These are phyloP conservation scores for Astur gentilis DNA, from an alignment of 2,113 vertebrate genomes.

Conservation along the genomic window DNA sequence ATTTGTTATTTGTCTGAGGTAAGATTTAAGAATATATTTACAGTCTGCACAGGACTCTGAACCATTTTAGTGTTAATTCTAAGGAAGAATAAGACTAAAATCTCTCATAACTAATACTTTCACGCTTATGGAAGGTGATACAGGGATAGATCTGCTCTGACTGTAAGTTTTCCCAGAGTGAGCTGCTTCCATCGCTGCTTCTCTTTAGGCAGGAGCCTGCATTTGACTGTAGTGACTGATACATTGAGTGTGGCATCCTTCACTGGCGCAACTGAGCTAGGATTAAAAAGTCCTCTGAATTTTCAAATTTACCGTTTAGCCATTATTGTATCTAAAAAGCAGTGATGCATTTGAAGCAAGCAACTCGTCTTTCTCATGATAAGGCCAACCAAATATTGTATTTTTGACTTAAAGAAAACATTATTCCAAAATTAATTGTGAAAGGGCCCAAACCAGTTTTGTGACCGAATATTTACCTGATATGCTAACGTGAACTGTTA, in stretches of 20 bases:
- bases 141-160: neutral
- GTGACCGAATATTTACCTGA: neutral
- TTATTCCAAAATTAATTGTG: neutral
- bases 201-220: neutral
- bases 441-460: neutral
- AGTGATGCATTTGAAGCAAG: neutral
- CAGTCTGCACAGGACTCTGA: neutral
- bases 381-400: neutral
- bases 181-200: neutral
- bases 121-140: neutral
- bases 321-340: neutral
- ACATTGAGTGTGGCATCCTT: neutral
- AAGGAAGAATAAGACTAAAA: neutral
- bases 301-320: neutral
- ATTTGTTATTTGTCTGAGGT: neutral
- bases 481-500: neutral
- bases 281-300: neutral
- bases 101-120: neutral
- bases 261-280: neutral
- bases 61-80: neutral
- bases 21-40: neutral
- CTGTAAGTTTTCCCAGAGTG: neutral
- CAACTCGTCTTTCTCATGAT: neutral
- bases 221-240: neutral
- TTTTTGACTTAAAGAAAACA: neutral